Evolutionary conservation across 1,140 invertebrate genomes (phyloP), one percentile per base, ranked within the genome.

Genomic region (Calephelis nemesis): DNA sequence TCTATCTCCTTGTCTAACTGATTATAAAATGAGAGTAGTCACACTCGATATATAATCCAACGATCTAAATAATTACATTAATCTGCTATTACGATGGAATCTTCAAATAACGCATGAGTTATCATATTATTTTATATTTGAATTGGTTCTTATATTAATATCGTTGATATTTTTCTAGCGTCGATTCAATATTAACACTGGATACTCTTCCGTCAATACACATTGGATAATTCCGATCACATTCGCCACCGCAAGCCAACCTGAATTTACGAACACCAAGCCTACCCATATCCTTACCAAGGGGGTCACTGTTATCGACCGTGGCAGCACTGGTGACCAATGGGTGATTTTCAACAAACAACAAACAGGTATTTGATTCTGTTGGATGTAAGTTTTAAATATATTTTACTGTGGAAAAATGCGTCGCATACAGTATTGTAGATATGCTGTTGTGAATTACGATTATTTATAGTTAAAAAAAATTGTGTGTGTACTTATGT

Each of bases 301-400:
- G 2, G 63, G 78, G 7, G 77, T 81, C 6, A 79, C 76, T 19
- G 66, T 77, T 8, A 83, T 90, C 8, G 74, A 83, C 65, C 87
- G 77, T 30, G 76, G 77, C 0, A 63, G 68, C 1, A 40, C 70
- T 47, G 87, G 85, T 19, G 80, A 92, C 4, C 82, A 93, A 19
- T 95, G 93, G 94, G 75, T 94, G 11, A 83, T 95, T 11, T 84
- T 95, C 48, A 95, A 95, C 67, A 93, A 92, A 62, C 92, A 94
- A 68, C 94, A 94, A 72, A 93, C 90, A 54, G 94, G 94, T 92
- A 80, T 45, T 64, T 73, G 42, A 39, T 47, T 52, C 47, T 10
- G 47, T 65, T 72, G 62, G 62, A 54, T 52, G 19, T 62, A 52
- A 40, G 49, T 19, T 12, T n/a, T 0, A 15, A 65, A 8, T 65